Conservation (phyloP, 2,797 vertebrate genomes). For the Cephalopachus bancanus region DNA sequence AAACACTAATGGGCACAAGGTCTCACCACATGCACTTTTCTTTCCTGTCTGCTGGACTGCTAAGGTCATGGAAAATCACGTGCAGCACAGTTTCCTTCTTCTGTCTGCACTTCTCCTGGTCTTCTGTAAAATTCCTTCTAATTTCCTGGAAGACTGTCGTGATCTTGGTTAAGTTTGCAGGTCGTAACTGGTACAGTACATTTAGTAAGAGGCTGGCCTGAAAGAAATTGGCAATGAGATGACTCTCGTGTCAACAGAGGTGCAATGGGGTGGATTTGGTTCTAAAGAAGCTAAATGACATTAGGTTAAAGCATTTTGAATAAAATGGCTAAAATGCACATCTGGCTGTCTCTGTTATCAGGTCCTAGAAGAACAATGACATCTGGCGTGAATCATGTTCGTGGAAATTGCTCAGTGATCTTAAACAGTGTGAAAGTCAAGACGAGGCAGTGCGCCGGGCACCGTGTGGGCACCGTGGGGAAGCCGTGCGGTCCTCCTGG, state of each 20-base stretch:
- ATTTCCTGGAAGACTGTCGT: background rate
- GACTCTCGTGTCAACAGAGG: background rate
- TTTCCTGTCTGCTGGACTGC: conserved; percentile 47
- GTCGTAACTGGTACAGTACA: background rate
- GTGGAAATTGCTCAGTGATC: background rate
- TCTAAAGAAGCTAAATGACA: background rate
- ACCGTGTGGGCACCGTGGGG: background rate
- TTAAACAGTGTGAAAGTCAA: background rate
- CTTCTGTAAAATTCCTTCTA: conserved; percentile 48
- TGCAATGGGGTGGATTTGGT: background rate
- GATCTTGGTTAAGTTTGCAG: background rate
- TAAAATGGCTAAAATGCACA: background rate
- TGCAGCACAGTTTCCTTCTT: background rate
- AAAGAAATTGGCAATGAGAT: background rate
- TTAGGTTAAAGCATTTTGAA: background rate
- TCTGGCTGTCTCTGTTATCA: background rate
- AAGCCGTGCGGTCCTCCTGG: background rate
- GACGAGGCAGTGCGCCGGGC: background rate
- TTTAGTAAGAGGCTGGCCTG: background rate
- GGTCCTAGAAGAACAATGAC: background rate
- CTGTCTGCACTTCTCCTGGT: background rate
- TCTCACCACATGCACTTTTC: background rate
- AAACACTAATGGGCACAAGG: conserved; percentile 14
- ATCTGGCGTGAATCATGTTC: background rate
- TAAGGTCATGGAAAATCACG: conserved; percentile 52